Conservation (phyloP, 1,140 invertebrate genomes). For the Drosophila parvula region DNA sequence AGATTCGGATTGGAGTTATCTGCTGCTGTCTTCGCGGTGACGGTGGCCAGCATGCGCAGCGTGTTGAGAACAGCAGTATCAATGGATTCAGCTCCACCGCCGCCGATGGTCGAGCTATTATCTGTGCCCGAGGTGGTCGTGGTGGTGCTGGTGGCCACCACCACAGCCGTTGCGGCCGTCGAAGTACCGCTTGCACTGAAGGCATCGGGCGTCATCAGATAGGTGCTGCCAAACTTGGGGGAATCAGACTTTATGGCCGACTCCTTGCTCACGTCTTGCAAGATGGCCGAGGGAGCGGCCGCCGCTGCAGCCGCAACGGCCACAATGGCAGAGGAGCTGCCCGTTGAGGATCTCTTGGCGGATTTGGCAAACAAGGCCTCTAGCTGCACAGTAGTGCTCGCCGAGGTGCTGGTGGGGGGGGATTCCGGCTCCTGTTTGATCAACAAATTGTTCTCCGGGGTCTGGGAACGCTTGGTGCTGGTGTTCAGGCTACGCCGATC, state of each 20-base stretch:
- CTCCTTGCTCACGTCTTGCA: constrained; percentile 36
- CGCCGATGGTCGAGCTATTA: constrained; percentile 6
- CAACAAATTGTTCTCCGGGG: constrained; percentile 48
- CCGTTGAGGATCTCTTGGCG: constrained; percentile 38
- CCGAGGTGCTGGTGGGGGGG: constrained; percentile 40
- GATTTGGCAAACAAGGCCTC: constrained; percentile 64
- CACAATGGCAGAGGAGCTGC: constrained; percentile 62
- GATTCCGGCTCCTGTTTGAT: constrained; percentile 63
- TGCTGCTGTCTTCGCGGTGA: constrained; percentile 49
- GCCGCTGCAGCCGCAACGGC: constrained; percentile 72
- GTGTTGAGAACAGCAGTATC: constrained; percentile 80
- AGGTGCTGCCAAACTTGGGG: constrained; percentile 83
- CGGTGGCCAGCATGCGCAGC: constrained; percentile 78
- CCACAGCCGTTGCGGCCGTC: constrained; percentile 38
- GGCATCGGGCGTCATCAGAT: constrained; percentile 94
- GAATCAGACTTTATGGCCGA: constrained; percentile 53
- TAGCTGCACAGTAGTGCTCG: constrained; percentile 45
- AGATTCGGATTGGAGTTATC: constrained; percentile 67
- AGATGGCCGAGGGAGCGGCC: constrained; percentile 52
- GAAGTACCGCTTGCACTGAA: constrained; percentile 87
- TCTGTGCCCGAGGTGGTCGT: constrained; percentile 31
- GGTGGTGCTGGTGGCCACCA: constrained; percentile 39
- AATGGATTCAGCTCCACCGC: constrained; percentile 49
- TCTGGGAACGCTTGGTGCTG: constrained; percentile 63
- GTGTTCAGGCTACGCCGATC: constrained; percentile 60